Base-by-base conservation (phyloP, 1,140 invertebrate species). In the Drosophila pectinifera region DNA sequence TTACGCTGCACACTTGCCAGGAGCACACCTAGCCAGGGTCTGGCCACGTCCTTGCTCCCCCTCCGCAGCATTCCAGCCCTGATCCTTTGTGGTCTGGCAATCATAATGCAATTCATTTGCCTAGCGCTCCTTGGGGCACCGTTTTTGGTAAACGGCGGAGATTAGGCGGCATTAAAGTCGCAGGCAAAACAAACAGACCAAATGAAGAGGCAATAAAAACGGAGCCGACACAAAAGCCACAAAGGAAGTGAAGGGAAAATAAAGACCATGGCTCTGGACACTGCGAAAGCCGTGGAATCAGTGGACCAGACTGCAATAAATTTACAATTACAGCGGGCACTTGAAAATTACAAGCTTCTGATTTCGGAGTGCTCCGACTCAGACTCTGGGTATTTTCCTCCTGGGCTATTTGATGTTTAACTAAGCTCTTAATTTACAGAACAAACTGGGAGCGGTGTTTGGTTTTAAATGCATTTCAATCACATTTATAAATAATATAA, bases 31-130 rank as follows among this genome's bases (percentile, higher is more conserved):
- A 36, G 31, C 38, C 20, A n/a, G 41, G 11, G 14, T 31, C 18
- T 18, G 24, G 4, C 3, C n/a, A 31, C 8, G 22, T 54, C 10
- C 20, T 10, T 10, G 20, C 39, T 2, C 10, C 31, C 5, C 5
- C 0, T 10, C 8, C 11, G 22, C 46, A 24, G 24, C 18, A 4
- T n/a, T 6, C 42, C 41, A 26, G 10, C 22, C 34, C 59, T 6
- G 43, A 68, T 69, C 65, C 48, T 67, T 68, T 75, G 59, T 58
- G 73, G 63, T 43, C 31, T 48, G 72, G 67, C 62, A 88, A 88
- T 86, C 83, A 88, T 88, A 88, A 79, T 86, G 83, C 83, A 88
- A 88, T 88, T 88, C 83, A 88, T 89, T 88, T 72, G 69, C 68
- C 70, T 72, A 76, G 67, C 76, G 76, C 58, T 83, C 83, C 83